Evolutionary conservation across 2,888 invertebrate species (phyloP).

Genomic region (Branchellion lobata): DNA sequence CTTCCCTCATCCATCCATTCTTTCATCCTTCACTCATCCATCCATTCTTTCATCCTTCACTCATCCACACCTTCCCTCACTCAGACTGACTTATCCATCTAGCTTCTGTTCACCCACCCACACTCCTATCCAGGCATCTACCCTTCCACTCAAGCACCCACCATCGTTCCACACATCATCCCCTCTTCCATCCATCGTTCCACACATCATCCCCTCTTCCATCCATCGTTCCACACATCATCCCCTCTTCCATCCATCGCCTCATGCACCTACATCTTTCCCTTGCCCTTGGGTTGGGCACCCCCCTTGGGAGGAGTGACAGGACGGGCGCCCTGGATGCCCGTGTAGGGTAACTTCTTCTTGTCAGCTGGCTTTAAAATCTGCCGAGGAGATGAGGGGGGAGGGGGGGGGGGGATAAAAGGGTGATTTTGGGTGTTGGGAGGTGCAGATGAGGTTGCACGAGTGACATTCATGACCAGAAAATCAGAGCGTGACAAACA

Average conservation of each 20-base stretch:
- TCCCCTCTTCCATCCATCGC: background rate
- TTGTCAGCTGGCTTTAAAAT: slow-evolving; percentile 99
- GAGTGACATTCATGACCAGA: too few relatives aligned
- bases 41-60: too few relatives aligned
- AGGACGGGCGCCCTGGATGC: slow-evolving; percentile 89
- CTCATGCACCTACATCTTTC: slow-evolving; percentile 49
- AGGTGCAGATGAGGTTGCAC: too few relatives aligned
- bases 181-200: background rate
- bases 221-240: background rate
- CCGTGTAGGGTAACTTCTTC: slow-evolving; percentile 95
- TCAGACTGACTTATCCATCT: background rate
- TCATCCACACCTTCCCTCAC: background rate
- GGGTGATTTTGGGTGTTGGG: too few relatives aligned
- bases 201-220: background rate
- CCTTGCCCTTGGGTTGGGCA: slow-evolving; percentile 57
- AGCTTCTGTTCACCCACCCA: background rate
- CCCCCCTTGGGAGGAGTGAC: slow-evolving; percentile 87
- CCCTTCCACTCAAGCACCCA: background rate
- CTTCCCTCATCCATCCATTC: too few relatives aligned
- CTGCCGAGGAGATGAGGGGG: too few relatives aligned
- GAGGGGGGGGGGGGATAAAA: slow-evolving; percentile 43
- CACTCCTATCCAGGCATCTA: background rate
- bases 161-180: background rate
- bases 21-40: too few relatives aligned
- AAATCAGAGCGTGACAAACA: too few relatives aligned